phyloP scores from a whole-genome alignment of 2,888 invertebrate genomes.

The Punctoribates punctum region DNA sequence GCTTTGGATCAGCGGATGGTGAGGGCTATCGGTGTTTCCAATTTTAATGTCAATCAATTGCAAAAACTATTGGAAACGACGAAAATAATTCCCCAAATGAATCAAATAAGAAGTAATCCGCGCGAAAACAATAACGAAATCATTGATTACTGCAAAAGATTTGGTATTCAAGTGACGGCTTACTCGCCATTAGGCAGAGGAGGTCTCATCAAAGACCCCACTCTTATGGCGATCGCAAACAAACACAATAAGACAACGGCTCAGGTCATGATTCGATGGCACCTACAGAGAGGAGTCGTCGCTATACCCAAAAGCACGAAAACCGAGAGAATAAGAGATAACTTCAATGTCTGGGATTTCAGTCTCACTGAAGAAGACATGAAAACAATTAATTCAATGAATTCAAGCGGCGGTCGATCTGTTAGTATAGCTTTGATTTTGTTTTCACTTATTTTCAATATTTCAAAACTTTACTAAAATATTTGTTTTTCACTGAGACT shows the following conservation, averaged over 20 bases:
- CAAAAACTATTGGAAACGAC: slow-evolving; percentile 44
- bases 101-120: slow-evolving; percentile 42
- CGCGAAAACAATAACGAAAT: slow-evolving; percentile 5
- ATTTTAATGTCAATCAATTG: slow-evolving; percentile 72
- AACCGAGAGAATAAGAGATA: slow-evolving; percentile 67
- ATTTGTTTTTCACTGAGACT: no score
- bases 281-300: slow-evolving; percentile 65
- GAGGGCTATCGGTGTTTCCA: slow-evolving; percentile 78
- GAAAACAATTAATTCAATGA: slow-evolving; percentile 25
- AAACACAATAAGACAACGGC: slow-evolving; percentile 65
- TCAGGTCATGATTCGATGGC: slow-evolving; percentile 64
- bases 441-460: neutral
- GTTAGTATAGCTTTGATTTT: neutral
- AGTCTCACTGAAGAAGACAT: slow-evolving; percentile 66
- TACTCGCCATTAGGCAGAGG: slow-evolving; percentile 36
- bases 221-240: slow-evolving; percentile 62
- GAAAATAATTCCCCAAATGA: slow-evolving; percentile 19
- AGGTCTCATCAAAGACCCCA: slow-evolving; percentile 64
- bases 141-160: slow-evolving; percentile 10
- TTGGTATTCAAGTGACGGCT: slow-evolving; percentile 26
- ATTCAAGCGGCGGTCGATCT: neutral
- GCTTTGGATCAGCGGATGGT: slow-evolving; percentile 59
- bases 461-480: no score
- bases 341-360: slow-evolving; percentile 70
- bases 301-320: slow-evolving; percentile 76